phyloP scores from a whole-genome alignment of 2,888 invertebrate genomes.

The Tiphia femorata region DNA sequence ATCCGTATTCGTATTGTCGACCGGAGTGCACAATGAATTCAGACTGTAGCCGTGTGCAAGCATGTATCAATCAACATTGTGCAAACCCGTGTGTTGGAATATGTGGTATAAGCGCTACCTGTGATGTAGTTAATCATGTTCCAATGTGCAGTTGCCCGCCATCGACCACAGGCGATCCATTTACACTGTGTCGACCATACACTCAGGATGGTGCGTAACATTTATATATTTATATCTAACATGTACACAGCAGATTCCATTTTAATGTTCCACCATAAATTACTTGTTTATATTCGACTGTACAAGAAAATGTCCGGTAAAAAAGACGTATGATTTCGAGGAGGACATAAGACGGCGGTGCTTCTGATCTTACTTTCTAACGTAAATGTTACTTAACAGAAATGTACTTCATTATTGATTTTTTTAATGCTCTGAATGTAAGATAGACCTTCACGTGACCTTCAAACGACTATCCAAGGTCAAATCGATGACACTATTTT shows the following conservation, averaged over 20 bases:
- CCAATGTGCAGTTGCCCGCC: conserved; percentile 81
- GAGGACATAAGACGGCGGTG: too few species aligned
- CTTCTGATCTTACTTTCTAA: background rate
- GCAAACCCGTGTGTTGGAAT: conserved; percentile 82
- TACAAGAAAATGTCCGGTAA: too few species aligned
- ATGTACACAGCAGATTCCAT: too few species aligned
- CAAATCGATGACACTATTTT: too few species aligned
- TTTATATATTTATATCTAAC: conserved; percentile 2
- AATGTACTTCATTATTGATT: too few species aligned
- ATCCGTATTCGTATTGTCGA: conserved; percentile 77
- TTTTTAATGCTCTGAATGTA: too few species aligned
- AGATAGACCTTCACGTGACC: too few species aligned
- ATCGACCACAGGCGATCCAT: conserved; percentile 80
- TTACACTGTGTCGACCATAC: conserved; percentile 74
- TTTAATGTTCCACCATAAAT: too few species aligned
- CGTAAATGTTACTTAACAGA: background rate
- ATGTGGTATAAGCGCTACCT: conserved; percentile 80
- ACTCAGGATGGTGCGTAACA: conserved; percentile 48
- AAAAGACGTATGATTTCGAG: too few species aligned
- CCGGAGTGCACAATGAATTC: conserved; percentile 83
- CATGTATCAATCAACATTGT: conserved; percentile 80
- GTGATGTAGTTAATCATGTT: conserved; percentile 81
- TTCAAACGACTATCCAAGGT: too few species aligned
- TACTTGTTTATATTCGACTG: too few species aligned
- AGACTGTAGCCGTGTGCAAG: conserved; percentile 78